Percentiles rank a stretch among this genome's conserved stretches.
These are phyloP conservation scores for Sphaerophoria rueppellii DNA, from an alignment of 2,888 invertebrate genomes.

Conservation along the genomic window DNA sequence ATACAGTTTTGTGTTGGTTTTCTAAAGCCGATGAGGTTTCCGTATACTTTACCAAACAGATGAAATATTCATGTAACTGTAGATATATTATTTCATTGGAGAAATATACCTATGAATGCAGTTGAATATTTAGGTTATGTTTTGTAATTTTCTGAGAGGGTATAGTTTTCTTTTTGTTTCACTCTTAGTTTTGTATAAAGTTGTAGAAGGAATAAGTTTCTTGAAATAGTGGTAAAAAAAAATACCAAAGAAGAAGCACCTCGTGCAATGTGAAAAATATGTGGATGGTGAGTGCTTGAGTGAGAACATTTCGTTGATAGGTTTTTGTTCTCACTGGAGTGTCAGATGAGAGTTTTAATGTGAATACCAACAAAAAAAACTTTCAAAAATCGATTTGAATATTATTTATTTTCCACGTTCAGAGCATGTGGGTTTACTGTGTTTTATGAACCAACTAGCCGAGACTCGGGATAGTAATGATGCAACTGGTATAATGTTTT, in stretches of 20 bases:
- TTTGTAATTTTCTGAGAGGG: conserved; percentile 15
- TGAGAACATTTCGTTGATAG: not conserved
- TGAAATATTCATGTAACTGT: conserved; percentile 13
- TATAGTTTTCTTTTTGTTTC: not conserved
- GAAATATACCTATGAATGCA: conserved; percentile 39
- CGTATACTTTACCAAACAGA: not conserved
- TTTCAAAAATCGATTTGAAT: too few relatives aligned
- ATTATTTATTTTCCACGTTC: too few relatives aligned
- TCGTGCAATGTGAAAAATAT: not conserved
- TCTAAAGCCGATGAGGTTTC: conserved; percentile 56
- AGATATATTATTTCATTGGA: conserved; percentile 30
- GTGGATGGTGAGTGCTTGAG: not conserved
- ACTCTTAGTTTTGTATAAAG: not conserved
- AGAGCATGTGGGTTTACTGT: too few relatives aligned
- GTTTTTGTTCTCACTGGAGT: not conserved
- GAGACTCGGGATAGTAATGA: too few relatives aligned
- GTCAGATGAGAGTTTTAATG: not conserved
- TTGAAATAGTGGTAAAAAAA: not conserved
- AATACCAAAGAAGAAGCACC: not conserved
- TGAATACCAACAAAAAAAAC: too few relatives aligned
- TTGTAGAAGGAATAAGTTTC: not conserved
- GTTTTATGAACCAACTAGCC: too few relatives aligned
- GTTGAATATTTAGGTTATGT: conserved; percentile 31
- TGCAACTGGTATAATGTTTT: too few relatives aligned
- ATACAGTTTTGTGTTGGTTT: conserved; percentile 25